phyloP scores from a whole-genome alignment of 2,797 vertebrate species.

The Anguilla pacifica region DNA sequence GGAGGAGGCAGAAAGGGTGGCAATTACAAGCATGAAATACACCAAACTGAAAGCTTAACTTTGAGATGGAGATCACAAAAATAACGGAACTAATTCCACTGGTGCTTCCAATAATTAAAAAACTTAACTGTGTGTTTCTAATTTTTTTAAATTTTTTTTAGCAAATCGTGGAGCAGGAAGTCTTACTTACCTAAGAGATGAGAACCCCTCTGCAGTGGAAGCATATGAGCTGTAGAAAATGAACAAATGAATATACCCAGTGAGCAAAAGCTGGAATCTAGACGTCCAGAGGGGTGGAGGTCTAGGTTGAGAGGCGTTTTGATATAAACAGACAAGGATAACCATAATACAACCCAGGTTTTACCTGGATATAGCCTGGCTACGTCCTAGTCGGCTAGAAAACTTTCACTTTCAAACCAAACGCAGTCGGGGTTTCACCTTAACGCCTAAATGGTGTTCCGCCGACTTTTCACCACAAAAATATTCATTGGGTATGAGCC shows the following conservation, averaged over 20 bases:
- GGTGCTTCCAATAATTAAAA: background rate
- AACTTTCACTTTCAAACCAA: no score
- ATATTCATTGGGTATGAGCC: slow-evolving; percentile 15
- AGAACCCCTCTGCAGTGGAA: slow-evolving; percentile 57
- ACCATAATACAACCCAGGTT: no score
- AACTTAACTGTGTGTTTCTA: background rate
- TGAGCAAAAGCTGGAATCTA: no score
- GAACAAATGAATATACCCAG: slow-evolving; percentile 24
- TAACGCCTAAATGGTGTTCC: no score
- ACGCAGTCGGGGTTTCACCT: no score
- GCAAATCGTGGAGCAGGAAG: background rate
- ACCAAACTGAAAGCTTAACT: background rate
- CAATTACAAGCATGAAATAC: slow-evolving; percentile 7
- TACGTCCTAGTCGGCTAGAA: no score
- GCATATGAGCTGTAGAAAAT: slow-evolving; percentile 58
- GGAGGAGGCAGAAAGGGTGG: background rate
- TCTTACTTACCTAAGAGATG: slow-evolving; percentile 61
- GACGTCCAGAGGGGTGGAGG: no score
- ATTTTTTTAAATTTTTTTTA: background rate
- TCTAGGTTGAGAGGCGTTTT: no score
- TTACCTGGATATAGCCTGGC: no score
- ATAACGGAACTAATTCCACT: background rate
- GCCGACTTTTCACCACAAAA: background rate
- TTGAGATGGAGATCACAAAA: background rate
- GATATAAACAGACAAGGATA: no score